Evolutionary conservation across 1,140 invertebrate species (phyloP), one percentile per base, ranked within the genome.

Genomic region (Camponotus vicinus): DNA sequence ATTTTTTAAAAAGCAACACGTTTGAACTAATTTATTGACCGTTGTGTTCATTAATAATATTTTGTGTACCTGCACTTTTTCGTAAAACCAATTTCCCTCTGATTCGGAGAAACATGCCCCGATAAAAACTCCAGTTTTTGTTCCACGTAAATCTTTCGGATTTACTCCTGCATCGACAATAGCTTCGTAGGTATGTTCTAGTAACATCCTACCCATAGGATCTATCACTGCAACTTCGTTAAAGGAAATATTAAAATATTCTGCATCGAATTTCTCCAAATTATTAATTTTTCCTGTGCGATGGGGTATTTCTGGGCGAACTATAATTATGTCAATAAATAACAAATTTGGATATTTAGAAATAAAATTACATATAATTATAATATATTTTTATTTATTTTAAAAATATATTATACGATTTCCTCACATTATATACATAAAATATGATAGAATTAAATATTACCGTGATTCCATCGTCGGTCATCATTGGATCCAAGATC

Each of bases 171-270:
- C 97, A 96, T 99, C 98, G 80, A 98, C 95, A 18, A 99, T 96
- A 0, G 98, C 97, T 95, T 99, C 98, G 90, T 98, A 97, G 0
- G 98, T 95, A 67, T 97, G 97, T 94, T 99, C 98, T 40, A 99
- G 93, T 18, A 99, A 93, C 80, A 98, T 96, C 79, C 98, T 96
- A 88, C 97, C 96, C 97, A 98, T 98, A 0, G 98, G 98, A 91
- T 99, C 98, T 97, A 98, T 98, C 11, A 96, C 96, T 85, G 98
- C 96, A 0, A 98, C 98, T 93, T 98, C 98, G 86, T 98, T 97
- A 89, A 96, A 97, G 89, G 98, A 97, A 1, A 98, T 96, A 0
- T 96, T 97, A 94, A 98, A 98, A 94, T 98, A 98, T 0, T 97
- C 95, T 0, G 97, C 96, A 93, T 98, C 98, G 86, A 98, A 99